These are phyloP conservation scores for Pongo abelii DNA, from an alignment of 2,113 vertebrate genomes.

Conservation along the genomic window DNA sequence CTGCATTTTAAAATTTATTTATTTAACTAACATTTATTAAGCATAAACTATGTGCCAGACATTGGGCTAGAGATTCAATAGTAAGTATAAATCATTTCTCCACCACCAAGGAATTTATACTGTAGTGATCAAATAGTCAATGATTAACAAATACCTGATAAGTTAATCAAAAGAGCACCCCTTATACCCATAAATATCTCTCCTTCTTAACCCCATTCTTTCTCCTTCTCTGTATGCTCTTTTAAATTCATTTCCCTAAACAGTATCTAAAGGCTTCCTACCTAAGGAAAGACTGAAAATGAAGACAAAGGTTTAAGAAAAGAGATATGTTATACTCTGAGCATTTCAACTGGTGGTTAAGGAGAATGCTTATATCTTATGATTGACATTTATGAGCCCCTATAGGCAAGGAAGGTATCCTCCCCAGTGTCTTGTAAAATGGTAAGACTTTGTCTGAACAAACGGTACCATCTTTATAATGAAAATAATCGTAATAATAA, in stretches of 20 bases:
- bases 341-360: constrained; percentile 32
- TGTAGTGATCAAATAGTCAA: background rate
- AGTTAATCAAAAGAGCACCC: background rate
- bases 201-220: background rate
- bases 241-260: constrained; percentile 9
- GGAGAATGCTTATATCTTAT: constrained; percentile 47
- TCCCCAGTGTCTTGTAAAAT: constrained; percentile 50
- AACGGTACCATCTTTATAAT: constrained; percentile 53
- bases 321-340: background rate
- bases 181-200: background rate
- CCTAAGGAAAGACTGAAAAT: constrained; percentile 30
- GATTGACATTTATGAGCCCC: constrained; percentile 63
- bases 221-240: background rate
- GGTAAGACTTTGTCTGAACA: constrained; percentile 64
- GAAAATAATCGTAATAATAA: constrained; percentile 55
- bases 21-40: constrained; percentile 10
- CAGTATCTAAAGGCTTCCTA: constrained; percentile 26
- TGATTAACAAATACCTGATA: background rate
- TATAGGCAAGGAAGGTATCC: constrained; percentile 63
- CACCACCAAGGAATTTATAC: background rate
- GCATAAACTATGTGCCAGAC: background rate
- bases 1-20: background rate
- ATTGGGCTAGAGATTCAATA: background rate
- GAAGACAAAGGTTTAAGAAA: constrained; percentile 21
- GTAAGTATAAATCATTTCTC: background rate